Base-by-base conservation (phyloP, 2,888 invertebrate species). In the Mimumesa dahlbomi region DNA sequence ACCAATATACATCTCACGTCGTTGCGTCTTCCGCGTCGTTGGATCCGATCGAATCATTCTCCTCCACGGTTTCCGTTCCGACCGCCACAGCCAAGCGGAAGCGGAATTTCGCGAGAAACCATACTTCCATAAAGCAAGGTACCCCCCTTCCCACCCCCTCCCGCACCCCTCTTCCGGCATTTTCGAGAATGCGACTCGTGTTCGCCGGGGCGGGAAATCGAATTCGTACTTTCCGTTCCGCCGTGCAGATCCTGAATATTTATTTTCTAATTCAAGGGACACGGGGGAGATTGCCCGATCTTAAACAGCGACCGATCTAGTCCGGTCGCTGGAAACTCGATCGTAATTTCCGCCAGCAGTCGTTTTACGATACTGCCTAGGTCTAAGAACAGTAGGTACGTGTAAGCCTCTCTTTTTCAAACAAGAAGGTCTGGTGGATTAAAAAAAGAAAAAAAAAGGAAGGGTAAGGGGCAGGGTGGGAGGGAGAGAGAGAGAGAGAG, bases 21-120 rank as follows among this genome's bases (percentile, higher is more conserved):
- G 34, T 40, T 40, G 16, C 67, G 57, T 64, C 72, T 72, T 73
- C 58, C 69, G 69, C 50, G 59, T 73, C 77, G 75, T 75, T 78
- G 77, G 42, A 58, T 46, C 34, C 59, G 56, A 65, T 66, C 65
- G 61, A 77, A 75, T 75, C 66, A 64, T 75, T 58, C 59, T 65
- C 64, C 64, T 49, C 73, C 34, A 43, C 29, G 42, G 16, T 40
- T 50, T 46, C 52, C 62, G 42, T 40, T 53, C 31, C 63, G 14
- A n/a, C 40, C 50, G 50, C 25, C 0, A 43, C 7, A 34, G 7
- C 6, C 43, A 22, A 29, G 25, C 16, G 46, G 22, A 40, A 54
- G 1, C 38, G 52, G 69, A 45, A 72, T 54, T 45, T 46, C 49
- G 50, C 57, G 64, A 46, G 72, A 42, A 59, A 63, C 58, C 63